Conservation (phyloP, 2,113 vertebrate genomes). For the Aptenodytes forsteri region DNA sequence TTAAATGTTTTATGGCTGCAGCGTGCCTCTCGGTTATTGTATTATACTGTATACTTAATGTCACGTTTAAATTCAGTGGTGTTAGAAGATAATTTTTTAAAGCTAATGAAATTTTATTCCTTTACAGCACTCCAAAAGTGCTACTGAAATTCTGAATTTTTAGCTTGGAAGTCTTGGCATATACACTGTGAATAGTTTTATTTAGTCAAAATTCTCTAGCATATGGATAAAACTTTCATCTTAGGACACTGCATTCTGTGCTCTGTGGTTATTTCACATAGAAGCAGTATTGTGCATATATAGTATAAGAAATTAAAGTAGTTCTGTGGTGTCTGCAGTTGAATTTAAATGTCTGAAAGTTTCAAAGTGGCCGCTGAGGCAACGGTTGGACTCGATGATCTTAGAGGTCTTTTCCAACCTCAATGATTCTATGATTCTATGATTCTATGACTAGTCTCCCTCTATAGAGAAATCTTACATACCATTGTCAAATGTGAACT, state of each 20-base stretch:
- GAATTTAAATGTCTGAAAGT: neutral
- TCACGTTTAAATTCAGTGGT: neutral
- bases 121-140: neutral
- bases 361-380: neutral
- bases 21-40: neutral
- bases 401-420: too few relatives aligned
- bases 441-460: neutral
- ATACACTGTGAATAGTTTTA: neutral
- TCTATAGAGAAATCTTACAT: neutral
- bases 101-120: neutral
- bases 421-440: too few relatives aligned
- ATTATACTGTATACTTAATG: neutral
- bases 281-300: neutral
- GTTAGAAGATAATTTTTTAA: neutral
- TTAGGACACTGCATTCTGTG: neutral
- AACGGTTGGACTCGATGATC: too few relatives aligned
- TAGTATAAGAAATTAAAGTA: neutral
- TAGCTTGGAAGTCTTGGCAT: neutral
- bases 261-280: neutral
- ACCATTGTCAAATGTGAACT: neutral
- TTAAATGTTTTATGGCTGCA: neutral
- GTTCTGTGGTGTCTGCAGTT: neutral
- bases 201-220: neutral
- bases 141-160: neutral
- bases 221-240: neutral